A percentile compares a stretch with the other conserved stretches of the same genome.
These are phyloP conservation scores for Sternotherus odoratus DNA, from an alignment of 2,797 vertebrate species.

Conservation along the genomic window DNA sequence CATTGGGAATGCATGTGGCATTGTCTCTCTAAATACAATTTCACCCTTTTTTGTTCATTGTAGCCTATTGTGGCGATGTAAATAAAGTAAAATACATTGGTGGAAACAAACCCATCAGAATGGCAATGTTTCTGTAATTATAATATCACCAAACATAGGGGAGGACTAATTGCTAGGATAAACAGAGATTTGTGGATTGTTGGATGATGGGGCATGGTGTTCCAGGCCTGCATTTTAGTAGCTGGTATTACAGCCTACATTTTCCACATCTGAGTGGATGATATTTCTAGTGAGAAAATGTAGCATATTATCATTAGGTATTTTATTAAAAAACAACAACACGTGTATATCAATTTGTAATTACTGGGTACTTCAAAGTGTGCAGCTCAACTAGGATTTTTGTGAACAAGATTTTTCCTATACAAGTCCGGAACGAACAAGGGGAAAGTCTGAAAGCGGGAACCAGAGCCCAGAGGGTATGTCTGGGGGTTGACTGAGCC, in stretches of 20 bases:
- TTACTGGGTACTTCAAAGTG: constrained; percentile 19
- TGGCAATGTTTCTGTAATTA: constrained; percentile 59
- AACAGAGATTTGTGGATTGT: constrained; percentile 69
- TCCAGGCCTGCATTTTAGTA: constrained; percentile 53
- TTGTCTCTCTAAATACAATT: constrained; percentile 72
- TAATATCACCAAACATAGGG: constrained; percentile 55
- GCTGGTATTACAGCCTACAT: constrained; percentile 44
- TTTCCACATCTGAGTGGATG: constrained; percentile 46
- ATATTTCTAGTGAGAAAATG: constrained; percentile 43
- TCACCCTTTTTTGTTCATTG: constrained; percentile 55
- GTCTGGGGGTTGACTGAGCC: not conserved
- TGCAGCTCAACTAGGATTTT: constrained; percentile 38
- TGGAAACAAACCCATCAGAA: constrained; percentile 63
- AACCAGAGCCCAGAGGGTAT: not conserved
- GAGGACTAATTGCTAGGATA: constrained; percentile 72
- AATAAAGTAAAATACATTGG: constrained; percentile 55
- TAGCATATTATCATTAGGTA: constrained; percentile 36
- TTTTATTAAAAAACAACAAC: constrained; percentile 42
- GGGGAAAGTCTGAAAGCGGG: constrained; percentile 64
- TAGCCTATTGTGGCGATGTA: constrained; percentile 55
- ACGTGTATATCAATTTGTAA: constrained; percentile 33
- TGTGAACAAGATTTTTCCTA: constrained; percentile 17
- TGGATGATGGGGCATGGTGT: constrained; percentile 56
- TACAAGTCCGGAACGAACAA: constrained; percentile 51
- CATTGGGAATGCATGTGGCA: constrained; percentile 47